These are phyloP conservation scores for Aculops lycopersici DNA, from an alignment of 1,140 invertebrate species.

Conservation along the genomic window DNA sequence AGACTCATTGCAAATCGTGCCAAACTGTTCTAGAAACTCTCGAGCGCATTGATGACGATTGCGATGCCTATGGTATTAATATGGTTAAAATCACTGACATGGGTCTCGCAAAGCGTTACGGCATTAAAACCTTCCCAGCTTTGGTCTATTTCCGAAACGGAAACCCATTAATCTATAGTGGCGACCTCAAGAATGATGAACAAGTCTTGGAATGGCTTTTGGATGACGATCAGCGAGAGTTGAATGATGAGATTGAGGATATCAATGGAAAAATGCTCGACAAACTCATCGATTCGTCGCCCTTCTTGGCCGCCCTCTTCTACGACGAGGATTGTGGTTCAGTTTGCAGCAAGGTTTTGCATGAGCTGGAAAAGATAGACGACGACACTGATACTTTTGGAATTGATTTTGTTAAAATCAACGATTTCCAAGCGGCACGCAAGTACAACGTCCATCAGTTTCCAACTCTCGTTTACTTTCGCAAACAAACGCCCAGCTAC, in stretches of 20 bases:
- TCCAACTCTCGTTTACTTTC: slow-evolving; percentile 57
- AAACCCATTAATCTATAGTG: slow-evolving; percentile 64
- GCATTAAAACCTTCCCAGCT: slow-evolving; percentile 72
- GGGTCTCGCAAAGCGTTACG: slow-evolving; percentile 37
- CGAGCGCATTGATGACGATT: slow-evolving; percentile 67
- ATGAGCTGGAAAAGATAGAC: slow-evolving; percentile 62
- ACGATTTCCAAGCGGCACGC: slow-evolving; percentile 41
- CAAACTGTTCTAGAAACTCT: slow-evolving; percentile 58
- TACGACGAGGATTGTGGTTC: slow-evolving; percentile 61
- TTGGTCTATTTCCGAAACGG: slow-evolving; percentile 44
- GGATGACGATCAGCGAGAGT: slow-evolving; percentile 65
- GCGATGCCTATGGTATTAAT: slow-evolving; percentile 65
- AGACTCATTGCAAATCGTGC: slow-evolving; percentile 64
- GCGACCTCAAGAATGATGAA: slow-evolving; percentile 16
- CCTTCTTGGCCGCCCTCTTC: slow-evolving; percentile 60
- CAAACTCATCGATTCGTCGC: slow-evolving; percentile 47
- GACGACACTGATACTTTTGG: slow-evolving; percentile 63
- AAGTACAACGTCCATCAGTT: slow-evolving; percentile 38
- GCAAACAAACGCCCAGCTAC: slow-evolving; percentile 47
- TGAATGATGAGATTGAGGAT: slow-evolving; percentile 66
- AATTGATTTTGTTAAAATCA: slow-evolving; percentile 76
- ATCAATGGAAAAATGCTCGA: slow-evolving; percentile 66
- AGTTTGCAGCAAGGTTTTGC: slow-evolving; percentile 55
- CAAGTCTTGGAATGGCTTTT: slow-evolving; percentile 41
- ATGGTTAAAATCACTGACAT: slow-evolving; percentile 77